Base-by-base conservation (phyloP, 2,888 invertebrate genomes). In the Salticus scenicus region DNA sequence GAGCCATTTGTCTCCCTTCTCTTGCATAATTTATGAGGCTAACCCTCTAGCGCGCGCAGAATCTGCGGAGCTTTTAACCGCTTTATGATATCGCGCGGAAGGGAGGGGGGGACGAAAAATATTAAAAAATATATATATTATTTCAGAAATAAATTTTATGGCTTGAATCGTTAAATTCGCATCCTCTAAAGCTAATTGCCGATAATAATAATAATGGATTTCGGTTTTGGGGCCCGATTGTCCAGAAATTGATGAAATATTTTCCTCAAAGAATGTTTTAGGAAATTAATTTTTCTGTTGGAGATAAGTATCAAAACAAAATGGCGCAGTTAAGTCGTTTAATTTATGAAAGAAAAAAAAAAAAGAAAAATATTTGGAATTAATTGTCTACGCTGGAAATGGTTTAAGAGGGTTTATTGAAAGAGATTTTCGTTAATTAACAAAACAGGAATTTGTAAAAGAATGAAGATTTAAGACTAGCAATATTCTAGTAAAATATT, bases 21-120 rank as follows among this genome's bases (percentile, higher is more conserved):
- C 77, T 73, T 84, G 83, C 83, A 84, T 84, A 84, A 84, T 84
- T 84, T 84, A 84, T 84, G 83, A 84, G 83, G 67, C 72, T 57
- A 72, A 63, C 37, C 33, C 69, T 69, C 69, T 67, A 80, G 80
- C 72, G 64, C 31, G 37, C 30, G 51, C 37, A 14, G 81, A 69
- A 81, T 74, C 76, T 57, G 64, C 70, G 64, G 67, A 66, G 47
- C 67, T 67, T 57, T 81, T 67, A 69, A 75, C 81, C 63, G 72
- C 73, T 82, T 79, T 76, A 83, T 72, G 82, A 83, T 83, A 83
- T 76, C 37, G 27, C 57, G 27, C 73, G 4, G 57, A n/a, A n/a
- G n/a, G n/a, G n/a, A 30, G 12, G 10, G 33, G 20, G 31, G 69
- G 69, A 33, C 20, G 69, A 33, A 24, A 72, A 75, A 75, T 81